Percentiles rank a stretch among this genome's conserved stretches.
phyloP scores from a whole-genome alignment of 1,140 invertebrate species.

The Aporrectodea caliginosa region DNA sequence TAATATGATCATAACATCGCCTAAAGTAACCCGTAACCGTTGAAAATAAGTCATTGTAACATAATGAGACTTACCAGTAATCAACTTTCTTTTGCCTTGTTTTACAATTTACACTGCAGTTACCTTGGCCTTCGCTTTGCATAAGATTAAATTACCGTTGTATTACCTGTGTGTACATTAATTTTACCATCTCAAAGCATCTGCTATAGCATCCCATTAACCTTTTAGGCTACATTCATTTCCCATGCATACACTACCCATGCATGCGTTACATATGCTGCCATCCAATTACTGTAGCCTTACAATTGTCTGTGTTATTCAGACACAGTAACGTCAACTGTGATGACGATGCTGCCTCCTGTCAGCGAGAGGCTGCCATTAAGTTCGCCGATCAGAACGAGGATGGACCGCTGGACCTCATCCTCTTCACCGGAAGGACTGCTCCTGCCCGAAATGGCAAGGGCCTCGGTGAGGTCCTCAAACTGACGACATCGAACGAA shows the following conservation, averaged over 20 bases:
- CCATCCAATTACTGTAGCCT: neutral
- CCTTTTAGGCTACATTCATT: neutral
- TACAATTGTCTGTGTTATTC: neutral
- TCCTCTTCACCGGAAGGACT: constrained; percentile 26
- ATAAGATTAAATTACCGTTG: too few species aligned
- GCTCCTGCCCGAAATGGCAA: constrained; percentile 15
- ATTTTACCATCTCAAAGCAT: too few species aligned
- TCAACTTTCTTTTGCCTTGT: too few species aligned
- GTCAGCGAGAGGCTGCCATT: constrained; percentile 22
- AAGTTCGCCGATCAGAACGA: constrained; percentile 30
- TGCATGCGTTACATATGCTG: neutral
- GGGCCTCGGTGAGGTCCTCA: neutral
- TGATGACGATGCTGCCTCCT: constrained; percentile 20
- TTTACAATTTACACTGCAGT: too few species aligned
- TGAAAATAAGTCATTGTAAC: too few species aligned
- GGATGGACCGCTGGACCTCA: constrained; percentile 25
- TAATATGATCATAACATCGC: too few species aligned
- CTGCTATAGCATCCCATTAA: too few species aligned
- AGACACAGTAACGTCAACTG: constrained; percentile 28
- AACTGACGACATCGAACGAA: constrained; percentile 6
- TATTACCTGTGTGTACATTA: too few species aligned
- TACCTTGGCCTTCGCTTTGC: too few species aligned
- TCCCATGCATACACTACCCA: neutral
- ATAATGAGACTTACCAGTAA: too few species aligned
- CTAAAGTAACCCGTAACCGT: too few species aligned